These are phyloP conservation scores for Lepidocyrtoides sp. DNA, from an alignment of 2,888 invertebrate genomes.

Conservation along the genomic window DNA sequence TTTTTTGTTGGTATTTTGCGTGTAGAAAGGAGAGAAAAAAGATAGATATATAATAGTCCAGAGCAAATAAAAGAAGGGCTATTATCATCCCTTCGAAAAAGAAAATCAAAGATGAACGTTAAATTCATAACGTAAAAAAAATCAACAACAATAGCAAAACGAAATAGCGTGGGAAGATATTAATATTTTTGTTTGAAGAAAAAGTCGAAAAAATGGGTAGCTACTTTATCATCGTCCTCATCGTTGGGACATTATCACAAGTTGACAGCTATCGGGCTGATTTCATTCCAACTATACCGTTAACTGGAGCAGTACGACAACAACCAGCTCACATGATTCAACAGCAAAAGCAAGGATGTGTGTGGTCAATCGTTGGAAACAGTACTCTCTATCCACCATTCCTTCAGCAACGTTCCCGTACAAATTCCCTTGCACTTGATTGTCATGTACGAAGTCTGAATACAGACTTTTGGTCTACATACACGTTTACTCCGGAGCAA, in stretches of 20 bases:
- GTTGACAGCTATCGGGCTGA: constrained; percentile 76
- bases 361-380: constrained; percentile 72
- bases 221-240: constrained; percentile 40
- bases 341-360: constrained; percentile 76
- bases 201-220: constrained; percentile 29
- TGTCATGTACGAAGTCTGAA: constrained; percentile 94
- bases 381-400: constrained; percentile 54
- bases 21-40: constrained; percentile 26
- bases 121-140: constrained; percentile 25
- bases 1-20: constrained; percentile 17
- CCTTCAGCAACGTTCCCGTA: constrained; percentile 25
- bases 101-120: constrained; percentile 49
- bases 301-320: constrained; percentile 26
- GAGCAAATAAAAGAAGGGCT: constrained; percentile 56
- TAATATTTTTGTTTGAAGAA: constrained; percentile 24
- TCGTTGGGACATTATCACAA: constrained; percentile 70
- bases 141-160: neutral
- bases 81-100: constrained; percentile 44
- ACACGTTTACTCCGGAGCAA: constrained; percentile 88
- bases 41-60: neutral
- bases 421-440: constrained; percentile 88
- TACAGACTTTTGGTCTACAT: constrained; percentile 93
- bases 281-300: constrained; percentile 58
- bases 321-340: constrained; percentile 35
- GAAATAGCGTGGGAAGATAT: too few species aligned